phyloP scores from a whole-genome alignment of 2,113 vertebrate species.

The Opisthocomus hoazin region DNA sequence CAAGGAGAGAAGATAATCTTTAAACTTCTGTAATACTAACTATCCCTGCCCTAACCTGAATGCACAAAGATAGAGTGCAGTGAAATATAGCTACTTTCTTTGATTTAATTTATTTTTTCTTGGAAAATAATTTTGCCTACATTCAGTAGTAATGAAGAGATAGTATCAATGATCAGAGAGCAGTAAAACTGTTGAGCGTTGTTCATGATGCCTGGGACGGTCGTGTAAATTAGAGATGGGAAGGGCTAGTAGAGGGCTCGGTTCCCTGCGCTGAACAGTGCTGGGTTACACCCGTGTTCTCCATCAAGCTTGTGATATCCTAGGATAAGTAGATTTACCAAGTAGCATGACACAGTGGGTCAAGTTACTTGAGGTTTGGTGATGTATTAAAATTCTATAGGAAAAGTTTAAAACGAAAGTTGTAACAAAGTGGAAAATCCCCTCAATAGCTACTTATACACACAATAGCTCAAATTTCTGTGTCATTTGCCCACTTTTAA shows the following conservation, averaged over 20 bases:
- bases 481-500: background rate
- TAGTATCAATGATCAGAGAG: background rate
- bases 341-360: background rate
- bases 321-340: background rate
- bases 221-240: background rate
- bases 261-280: background rate
- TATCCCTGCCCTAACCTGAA: background rate
- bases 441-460: background rate
- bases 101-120: constrained; percentile 41
- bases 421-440: background rate
- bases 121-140: background rate
- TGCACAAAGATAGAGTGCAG: constrained; percentile 15
- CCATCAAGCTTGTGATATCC: background rate
- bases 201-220: background rate
- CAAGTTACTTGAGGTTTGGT: background rate
- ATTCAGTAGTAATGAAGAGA: background rate
- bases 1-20: constrained; percentile 56
- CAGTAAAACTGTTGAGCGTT: background rate
- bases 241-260: background rate
- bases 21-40: constrained; percentile 17
- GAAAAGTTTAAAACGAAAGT: background rate
- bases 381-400: background rate
- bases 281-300: background rate
- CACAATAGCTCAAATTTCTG: background rate
- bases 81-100: constrained; percentile 26